Conservation (phyloP, 2,888 invertebrate species). For the Brachyptera putata region DNA sequence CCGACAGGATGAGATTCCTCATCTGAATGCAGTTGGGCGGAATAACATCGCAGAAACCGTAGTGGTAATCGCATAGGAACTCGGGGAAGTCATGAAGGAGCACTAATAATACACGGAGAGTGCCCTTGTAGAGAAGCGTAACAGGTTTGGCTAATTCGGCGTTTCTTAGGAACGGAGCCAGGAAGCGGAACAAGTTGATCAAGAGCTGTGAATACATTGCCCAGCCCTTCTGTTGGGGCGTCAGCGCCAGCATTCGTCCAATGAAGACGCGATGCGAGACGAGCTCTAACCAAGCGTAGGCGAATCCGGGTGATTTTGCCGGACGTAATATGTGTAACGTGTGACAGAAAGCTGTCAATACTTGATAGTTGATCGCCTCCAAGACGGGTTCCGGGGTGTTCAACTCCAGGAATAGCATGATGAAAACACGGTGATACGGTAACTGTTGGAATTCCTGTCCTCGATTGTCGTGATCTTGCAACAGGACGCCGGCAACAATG, state of each 20-base stretch:
- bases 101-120: constrained; percentile 88
- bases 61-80: constrained; percentile 98
- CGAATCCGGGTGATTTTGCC: constrained; percentile 90
- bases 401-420: constrained; percentile 94
- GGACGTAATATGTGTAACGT: constrained; percentile 91
- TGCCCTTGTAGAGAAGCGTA: constrained; percentile 91
- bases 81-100: constrained; percentile 98
- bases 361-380: constrained; percentile 91
- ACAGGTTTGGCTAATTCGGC: constrained; percentile 94
- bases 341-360: constrained; percentile 93
- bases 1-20: constrained; percentile 95
- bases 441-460: constrained; percentile 91
- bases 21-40: constrained; percentile 98
- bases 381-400: constrained; percentile 90
- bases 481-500: constrained; percentile 89
- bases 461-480: constrained; percentile 94
- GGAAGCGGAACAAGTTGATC: constrained; percentile 92
- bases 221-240: constrained; percentile 94
- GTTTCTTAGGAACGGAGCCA: constrained; percentile 95
- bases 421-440: constrained; percentile 94
- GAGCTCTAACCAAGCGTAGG: constrained; percentile 97
- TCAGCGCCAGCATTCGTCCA: constrained; percentile 84
- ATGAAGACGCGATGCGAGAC: constrained; percentile 96
- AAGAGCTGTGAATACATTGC: constrained; percentile 95
- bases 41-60: constrained; percentile 98